These are phyloP conservation scores for Trichogramma evanescens DNA, from an alignment of 2,888 invertebrate genomes.

Conservation along the genomic window DNA sequence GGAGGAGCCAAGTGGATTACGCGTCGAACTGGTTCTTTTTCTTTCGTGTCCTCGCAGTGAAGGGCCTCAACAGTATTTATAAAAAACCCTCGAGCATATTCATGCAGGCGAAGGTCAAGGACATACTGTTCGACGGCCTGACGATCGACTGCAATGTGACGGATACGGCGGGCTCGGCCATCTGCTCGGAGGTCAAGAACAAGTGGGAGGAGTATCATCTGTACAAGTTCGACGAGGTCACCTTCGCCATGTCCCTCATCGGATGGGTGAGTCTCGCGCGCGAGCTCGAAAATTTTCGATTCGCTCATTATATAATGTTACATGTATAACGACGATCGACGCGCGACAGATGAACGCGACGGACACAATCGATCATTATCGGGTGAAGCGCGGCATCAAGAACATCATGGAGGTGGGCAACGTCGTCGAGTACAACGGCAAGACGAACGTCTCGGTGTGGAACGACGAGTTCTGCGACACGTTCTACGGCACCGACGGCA, in stretches of 20 bases:
- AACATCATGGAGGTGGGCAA: constrained; percentile 67
- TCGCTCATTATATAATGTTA: background rate
- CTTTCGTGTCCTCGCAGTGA: too few relatives aligned
- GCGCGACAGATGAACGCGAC: constrained; percentile 72
- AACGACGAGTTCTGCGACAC: constrained; percentile 62
- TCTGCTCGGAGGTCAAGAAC: constrained; percentile 48
- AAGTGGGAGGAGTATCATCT: background rate
- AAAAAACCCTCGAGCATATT: constrained; percentile 59
- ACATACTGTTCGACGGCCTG: constrained; percentile 69
- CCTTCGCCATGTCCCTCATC: constrained; percentile 45
- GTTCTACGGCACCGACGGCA: constrained; percentile 76
- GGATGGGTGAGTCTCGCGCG: background rate
- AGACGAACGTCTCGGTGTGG: constrained; percentile 59
- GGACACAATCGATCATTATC: constrained; percentile 58
- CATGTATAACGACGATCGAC: too few relatives aligned
- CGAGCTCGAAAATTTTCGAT: background rate
- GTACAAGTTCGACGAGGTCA: constrained; percentile 55
- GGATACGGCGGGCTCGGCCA: constrained; percentile 70
- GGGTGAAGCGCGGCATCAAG: constrained; percentile 67
- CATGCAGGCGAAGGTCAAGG: constrained; percentile 58
- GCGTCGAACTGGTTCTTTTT: too few relatives aligned
- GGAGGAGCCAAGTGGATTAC: too few relatives aligned
- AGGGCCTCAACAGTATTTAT: constrained; percentile 57
- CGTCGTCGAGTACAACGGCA: constrained; percentile 63
- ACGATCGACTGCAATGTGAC: constrained; percentile 65